Percentiles rank a stretch among this genome's conserved stretches.
Conservation (phyloP, 1,140 invertebrate genomes). For the Drosophila neocordata region DNA sequence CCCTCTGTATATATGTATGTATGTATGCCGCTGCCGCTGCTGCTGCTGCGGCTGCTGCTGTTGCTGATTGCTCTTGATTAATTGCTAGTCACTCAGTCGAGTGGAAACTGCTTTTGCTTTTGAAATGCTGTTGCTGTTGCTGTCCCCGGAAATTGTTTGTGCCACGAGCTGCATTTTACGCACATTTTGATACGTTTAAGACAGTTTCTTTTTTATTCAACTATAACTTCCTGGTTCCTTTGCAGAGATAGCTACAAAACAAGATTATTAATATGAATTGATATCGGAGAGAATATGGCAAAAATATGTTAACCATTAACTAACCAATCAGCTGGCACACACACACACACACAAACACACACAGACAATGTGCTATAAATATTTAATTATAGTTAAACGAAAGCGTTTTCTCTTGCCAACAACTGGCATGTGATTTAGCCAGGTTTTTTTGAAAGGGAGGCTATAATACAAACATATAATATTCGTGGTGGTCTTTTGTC, state of each 20-base stretch:
- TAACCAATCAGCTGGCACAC: too few relatives aligned
- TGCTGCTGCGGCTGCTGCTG: slow-evolving; percentile 24
- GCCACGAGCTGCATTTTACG: slow-evolving; percentile 66
- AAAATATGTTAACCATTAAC: too few relatives aligned
- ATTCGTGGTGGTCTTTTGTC: slow-evolving; percentile 58
- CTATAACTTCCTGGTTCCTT: slow-evolving; percentile 35
- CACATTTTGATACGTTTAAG: slow-evolving; percentile 44
- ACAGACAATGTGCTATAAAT: too few relatives aligned
- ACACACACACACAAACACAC: too few relatives aligned
- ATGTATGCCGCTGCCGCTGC: slow-evolving; percentile 15
- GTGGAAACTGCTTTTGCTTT: slow-evolving; percentile 52
- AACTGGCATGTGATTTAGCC: too few relatives aligned
- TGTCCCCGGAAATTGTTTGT: slow-evolving; percentile 72
- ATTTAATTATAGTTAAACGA: too few relatives aligned
- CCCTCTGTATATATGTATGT: too few relatives aligned
- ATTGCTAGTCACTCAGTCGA: slow-evolving; percentile 76
- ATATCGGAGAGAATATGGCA: neutral
- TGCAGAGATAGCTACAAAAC: neutral
- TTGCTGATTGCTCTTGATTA: slow-evolving; percentile 76
- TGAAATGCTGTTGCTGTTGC: slow-evolving; percentile 24
- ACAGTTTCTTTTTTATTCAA: slow-evolving; percentile 7
- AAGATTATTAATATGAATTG: neutral
- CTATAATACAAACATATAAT: neutral
- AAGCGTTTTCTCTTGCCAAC: too few relatives aligned
- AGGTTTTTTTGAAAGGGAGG: too few relatives aligned